A percentile compares a stretch with the other conserved stretches of the same genome.
These are phyloP conservation scores for Globia sparganii DNA, from an alignment of 2,888 invertebrate species.

Conservation along the genomic window DNA sequence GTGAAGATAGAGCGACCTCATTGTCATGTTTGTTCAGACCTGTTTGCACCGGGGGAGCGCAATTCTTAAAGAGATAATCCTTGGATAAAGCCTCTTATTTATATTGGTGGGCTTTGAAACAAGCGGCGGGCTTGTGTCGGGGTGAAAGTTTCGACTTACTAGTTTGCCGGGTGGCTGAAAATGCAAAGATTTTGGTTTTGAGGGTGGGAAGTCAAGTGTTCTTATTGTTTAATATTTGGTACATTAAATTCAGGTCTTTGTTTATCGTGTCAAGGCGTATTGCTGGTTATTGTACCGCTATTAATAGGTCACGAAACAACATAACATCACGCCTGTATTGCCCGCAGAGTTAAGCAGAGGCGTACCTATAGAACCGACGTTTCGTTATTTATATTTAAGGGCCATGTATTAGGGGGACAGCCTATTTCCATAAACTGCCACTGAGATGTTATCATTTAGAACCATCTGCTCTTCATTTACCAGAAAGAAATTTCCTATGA, in stretches of 20 bases:
- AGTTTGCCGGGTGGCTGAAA: not conserved
- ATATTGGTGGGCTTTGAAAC: conserved; percentile 76
- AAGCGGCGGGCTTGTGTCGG: conserved; percentile 45
- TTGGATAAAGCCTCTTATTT: conserved; percentile 83
- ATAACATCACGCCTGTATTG: not conserved
- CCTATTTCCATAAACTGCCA: not conserved
- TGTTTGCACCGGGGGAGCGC: conserved; percentile 77
- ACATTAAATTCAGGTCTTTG: not conserved
- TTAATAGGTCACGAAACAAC: not conserved
- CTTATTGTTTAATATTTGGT: not conserved
- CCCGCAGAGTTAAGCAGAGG: not conserved
- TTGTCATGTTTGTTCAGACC: conserved; percentile 73
- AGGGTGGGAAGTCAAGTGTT: not conserved
- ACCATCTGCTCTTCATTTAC: not conserved
- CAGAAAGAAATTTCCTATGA: not conserved
- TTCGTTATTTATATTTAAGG: not conserved
- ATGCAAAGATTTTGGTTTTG: conserved; percentile 21
- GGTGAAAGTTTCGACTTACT: conserved; percentile 6
- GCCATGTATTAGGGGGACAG: not conserved
- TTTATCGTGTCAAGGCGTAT: not conserved
- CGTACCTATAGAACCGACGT: not conserved
- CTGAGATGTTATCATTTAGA: not conserved
- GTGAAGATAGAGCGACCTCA: conserved; percentile 41
- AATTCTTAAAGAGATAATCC: conserved; percentile 88
- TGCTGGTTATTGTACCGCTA: not conserved